A percentile compares a stretch with the other conserved stretches of the same genome.
phyloP scores from a whole-genome alignment of 2,888 invertebrate species.

The Andrena marginata region DNA sequence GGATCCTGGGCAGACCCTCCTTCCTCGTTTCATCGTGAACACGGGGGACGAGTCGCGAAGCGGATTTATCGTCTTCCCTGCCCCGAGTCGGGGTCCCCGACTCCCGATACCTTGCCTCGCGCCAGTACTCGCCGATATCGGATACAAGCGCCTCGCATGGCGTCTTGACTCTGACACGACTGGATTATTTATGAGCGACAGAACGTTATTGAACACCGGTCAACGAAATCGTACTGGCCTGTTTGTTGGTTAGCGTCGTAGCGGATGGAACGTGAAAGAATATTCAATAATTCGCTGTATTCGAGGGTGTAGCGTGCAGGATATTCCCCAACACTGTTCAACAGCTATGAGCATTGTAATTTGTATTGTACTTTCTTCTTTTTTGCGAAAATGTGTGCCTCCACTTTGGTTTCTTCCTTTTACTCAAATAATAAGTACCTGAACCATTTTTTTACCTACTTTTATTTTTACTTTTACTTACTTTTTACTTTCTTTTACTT shows the following conservation, averaged over 20 bases:
- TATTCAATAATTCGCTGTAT: neutral
- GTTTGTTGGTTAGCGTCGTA: neutral
- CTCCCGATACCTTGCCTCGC: constrained; percentile 12
- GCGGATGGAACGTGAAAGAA: neutral
- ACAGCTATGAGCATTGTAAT: no score
- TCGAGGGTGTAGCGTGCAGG: neutral
- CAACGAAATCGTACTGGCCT: neutral
- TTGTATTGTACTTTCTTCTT: no score
- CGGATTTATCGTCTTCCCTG: constrained; percentile 43
- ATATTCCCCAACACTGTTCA: no score
- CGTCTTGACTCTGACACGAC: neutral
- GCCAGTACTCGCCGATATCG: constrained; percentile 19
- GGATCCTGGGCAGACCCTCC: constrained; percentile 18
- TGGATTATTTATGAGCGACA: constrained; percentile 17
- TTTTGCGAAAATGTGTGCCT: no score
- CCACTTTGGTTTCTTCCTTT: no score
- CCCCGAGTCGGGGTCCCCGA: no score
- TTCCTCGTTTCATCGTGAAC: constrained; percentile 4
- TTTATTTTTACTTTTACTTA: no score
- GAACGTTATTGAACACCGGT: neutral
- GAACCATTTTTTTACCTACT: no score
- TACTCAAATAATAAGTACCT: no score
- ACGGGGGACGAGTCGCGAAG: constrained; percentile 19
- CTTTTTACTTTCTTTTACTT: no score
- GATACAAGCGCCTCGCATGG: constrained; percentile 1